Evolutionary conservation across 2,113 vertebrate genomes (phyloP).

Genomic region (Mobula hypostoma): DNA sequence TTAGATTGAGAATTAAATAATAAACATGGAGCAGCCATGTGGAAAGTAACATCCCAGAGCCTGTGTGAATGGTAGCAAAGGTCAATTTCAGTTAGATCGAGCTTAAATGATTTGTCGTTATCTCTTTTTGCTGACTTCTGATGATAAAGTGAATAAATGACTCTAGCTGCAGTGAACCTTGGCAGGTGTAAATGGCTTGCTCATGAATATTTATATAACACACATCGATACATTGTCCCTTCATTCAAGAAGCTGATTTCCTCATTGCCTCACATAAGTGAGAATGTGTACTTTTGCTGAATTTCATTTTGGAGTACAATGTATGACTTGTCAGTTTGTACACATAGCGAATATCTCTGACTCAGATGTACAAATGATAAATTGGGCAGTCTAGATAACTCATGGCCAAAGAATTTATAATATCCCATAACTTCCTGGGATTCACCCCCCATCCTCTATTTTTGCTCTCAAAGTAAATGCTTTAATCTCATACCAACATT

Average conservation of each 20-base stretch:
- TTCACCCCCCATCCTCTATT: too few relatives aligned
- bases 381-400: background rate
- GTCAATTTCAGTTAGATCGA: slow-evolving; percentile 22
- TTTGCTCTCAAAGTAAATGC: too few relatives aligned
- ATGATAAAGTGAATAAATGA: slow-evolving; percentile 23
- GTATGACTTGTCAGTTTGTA: background rate
- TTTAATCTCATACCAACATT: background rate
- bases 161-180: slow-evolving; percentile 29
- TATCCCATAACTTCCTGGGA: background rate
- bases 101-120: slow-evolving; percentile 18
- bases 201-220: slow-evolving; percentile 23
- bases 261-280: background rate
- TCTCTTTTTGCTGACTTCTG: slow-evolving; percentile 8
- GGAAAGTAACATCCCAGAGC: background rate
- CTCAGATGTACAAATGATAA: background rate
- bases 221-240: background rate
- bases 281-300: background rate
- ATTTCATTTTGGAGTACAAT: background rate
- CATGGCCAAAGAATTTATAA: too few relatives aligned
- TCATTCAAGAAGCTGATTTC: background rate
- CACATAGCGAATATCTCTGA: background rate
- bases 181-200: background rate
- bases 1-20: slow-evolving; percentile 8
- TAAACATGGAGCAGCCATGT: background rate
- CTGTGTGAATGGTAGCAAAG: background rate